Percentiles rank a stretch among this genome's conserved stretches.
phyloP scores from a whole-genome alignment of 2,888 invertebrate species.

The Lacanobia oleracea region DNA sequence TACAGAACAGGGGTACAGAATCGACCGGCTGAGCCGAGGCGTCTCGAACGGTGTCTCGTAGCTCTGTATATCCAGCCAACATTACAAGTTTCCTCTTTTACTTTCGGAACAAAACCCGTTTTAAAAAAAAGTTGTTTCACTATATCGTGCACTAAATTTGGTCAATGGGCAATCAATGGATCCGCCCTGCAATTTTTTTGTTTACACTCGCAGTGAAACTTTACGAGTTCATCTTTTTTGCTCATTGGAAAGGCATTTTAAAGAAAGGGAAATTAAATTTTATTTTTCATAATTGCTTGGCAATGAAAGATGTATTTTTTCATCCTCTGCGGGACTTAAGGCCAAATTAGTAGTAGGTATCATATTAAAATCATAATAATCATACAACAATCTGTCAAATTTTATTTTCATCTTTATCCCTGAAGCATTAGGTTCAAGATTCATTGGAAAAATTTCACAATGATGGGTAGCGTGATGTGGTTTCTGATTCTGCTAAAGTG shows the following conservation, averaged over 20 bases:
- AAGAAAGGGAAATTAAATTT: background rate
- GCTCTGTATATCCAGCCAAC: background rate
- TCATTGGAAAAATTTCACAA: too few species aligned
- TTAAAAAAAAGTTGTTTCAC: slow-evolving; percentile 44
- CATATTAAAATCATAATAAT: too few species aligned
- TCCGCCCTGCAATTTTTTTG: slow-evolving; percentile 26
- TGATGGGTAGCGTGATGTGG: too few species aligned
- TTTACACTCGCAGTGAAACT: slow-evolving; percentile 34
- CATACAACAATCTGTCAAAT: too few species aligned
- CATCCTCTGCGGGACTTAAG: too few species aligned
- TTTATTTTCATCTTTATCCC: too few species aligned
- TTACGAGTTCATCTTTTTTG: slow-evolving; percentile 7
- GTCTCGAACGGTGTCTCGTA: background rate
- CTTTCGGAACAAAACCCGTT: slow-evolving; percentile 50
- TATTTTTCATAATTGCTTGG: background rate
- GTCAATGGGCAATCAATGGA: slow-evolving; percentile 35
- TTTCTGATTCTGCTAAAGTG: too few species aligned
- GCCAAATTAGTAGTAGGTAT: too few species aligned
- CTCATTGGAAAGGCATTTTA: background rate
- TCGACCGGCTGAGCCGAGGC: too few species aligned
- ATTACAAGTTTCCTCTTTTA: slow-evolving; percentile 35
- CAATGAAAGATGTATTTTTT: too few species aligned
- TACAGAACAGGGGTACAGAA: too few species aligned
- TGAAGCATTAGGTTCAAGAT: too few species aligned
- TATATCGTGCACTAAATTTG: slow-evolving; percentile 11